phyloP scores from a whole-genome alignment of 2,113 vertebrate genomes.

The Mandrillus leucophaeus region DNA sequence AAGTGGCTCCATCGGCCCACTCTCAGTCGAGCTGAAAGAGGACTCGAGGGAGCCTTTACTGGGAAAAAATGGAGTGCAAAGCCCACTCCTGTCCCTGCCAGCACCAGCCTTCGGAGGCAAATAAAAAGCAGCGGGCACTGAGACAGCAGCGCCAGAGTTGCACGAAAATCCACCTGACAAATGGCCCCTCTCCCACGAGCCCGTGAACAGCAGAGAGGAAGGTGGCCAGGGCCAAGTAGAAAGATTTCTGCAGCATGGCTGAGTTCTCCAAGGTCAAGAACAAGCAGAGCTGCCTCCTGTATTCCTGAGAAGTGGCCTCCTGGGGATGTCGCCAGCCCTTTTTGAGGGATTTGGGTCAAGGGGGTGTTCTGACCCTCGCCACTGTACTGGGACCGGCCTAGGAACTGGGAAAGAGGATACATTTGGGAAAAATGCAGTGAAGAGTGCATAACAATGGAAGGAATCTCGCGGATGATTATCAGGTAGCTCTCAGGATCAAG shows the following conservation, averaged over 20 bases:
- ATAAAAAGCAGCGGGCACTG: not conserved
- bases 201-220: slow-evolving; percentile 89
- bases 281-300: slow-evolving; percentile 59
- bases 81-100: not conserved
- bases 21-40: not conserved
- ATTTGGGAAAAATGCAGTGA: not conserved
- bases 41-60: not conserved
- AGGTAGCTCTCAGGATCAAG: not conserved
- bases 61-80: not conserved
- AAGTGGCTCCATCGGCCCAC: not conserved
- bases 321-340: accelerated
- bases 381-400: not conserved
- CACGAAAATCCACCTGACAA: not conserved
- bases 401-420: not conserved
- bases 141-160: not conserved
- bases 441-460: not conserved
- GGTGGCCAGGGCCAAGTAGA: slow-evolving; percentile 86
- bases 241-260: slow-evolving; percentile 87
- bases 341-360: not conserved
- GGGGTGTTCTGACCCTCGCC: not conserved
- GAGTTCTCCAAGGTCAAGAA: slow-evolving; percentile 87
- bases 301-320: not conserved
- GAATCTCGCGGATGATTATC: not conserved
- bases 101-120: not conserved
- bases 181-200: slow-evolving; percentile 78